These are phyloP conservation scores for Arrhamphus sclerolepis DNA, from an alignment of 2,797 vertebrate genomes.

Conservation along the genomic window DNA sequence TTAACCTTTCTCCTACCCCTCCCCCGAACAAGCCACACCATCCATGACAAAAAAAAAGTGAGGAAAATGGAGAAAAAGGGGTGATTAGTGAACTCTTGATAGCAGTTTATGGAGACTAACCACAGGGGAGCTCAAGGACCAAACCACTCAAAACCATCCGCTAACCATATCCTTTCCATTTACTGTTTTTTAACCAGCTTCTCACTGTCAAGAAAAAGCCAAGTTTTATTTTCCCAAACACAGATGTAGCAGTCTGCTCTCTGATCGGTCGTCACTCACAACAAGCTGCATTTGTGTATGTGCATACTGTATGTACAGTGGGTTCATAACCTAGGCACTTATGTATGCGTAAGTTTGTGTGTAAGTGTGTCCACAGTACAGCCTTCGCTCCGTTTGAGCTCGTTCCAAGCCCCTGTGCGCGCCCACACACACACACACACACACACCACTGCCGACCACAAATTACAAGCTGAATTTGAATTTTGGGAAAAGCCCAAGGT, in stretches of 20 bases:
- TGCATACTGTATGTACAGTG: slow-evolving; percentile 40
- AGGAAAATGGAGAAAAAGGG: slow-evolving; percentile 24
- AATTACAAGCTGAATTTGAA: slow-evolving; percentile 80
- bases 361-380: slow-evolving; percentile 46
- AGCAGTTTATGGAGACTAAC: slow-evolving; percentile 23
- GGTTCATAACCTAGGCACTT: slow-evolving; percentile 60
- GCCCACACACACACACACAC: slow-evolving; percentile 43
- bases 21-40: slow-evolving; percentile 45
- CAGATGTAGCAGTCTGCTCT: slow-evolving; percentile 54
- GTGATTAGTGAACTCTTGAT: slow-evolving; percentile 27
- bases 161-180: slow-evolving; percentile 48
- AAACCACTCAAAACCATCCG: slow-evolving; percentile 50
- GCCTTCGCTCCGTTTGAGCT: slow-evolving; percentile 65
- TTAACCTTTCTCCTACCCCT: slow-evolving; percentile 68
- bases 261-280: slow-evolving; percentile 74
- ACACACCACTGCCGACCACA: slow-evolving; percentile 65
- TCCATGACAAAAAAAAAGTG: slow-evolving; percentile 31
- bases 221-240: slow-evolving; percentile 51
- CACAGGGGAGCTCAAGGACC: slow-evolving; percentile 35
- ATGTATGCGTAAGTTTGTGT: slow-evolving; percentile 53
- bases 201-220: slow-evolving; percentile 52
- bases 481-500: slow-evolving; percentile 76
- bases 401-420: slow-evolving; percentile 62
- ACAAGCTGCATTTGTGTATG: slow-evolving; percentile 60
- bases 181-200: slow-evolving; percentile 65